A percentile compares a stretch with the other conserved stretches of the same genome.
Conservation (phyloP, 1,140 invertebrate species). For the Drosophila seguyi region DNA sequence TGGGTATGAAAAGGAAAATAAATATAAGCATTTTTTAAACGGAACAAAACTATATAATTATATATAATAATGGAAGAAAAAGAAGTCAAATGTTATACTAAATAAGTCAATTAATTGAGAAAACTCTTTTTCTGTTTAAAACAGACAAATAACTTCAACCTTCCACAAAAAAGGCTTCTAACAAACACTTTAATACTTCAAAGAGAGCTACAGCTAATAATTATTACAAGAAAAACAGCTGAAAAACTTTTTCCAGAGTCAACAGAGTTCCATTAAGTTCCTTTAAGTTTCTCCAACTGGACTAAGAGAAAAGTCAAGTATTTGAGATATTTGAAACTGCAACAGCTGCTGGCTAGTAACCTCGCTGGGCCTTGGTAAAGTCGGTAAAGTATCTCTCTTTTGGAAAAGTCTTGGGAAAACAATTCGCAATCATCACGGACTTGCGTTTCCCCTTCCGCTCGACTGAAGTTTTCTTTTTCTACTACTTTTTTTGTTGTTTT, state of each 20-base stretch:
- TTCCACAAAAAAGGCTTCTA: background rate
- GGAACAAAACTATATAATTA: background rate
- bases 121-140: background rate
- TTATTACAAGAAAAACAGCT: background rate
- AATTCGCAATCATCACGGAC: conserved; percentile 42
- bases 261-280: background rate
- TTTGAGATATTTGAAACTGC: conserved; percentile 51
- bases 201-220: background rate
- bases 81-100: background rate
- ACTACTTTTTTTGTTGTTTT: background rate
- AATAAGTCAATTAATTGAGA: background rate
- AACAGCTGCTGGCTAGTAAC: conserved; percentile 49
- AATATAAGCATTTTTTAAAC: too few relatives aligned
- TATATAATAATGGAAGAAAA: background rate
- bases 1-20: background rate
- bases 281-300: conserved; percentile 16
- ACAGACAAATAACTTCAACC: background rate
- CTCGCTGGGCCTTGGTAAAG: conserved; percentile 21
- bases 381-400: conserved; percentile 41
- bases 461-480: conserved; percentile 26
- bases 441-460: conserved; percentile 7
- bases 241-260: background rate
- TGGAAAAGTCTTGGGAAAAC: conserved; percentile 46
- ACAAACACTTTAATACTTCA: background rate
- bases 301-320: conserved; percentile 24